Evolutionary conservation across 2,113 vertebrate genomes (phyloP).

Genomic region (Grammomys surdaster): DNA sequence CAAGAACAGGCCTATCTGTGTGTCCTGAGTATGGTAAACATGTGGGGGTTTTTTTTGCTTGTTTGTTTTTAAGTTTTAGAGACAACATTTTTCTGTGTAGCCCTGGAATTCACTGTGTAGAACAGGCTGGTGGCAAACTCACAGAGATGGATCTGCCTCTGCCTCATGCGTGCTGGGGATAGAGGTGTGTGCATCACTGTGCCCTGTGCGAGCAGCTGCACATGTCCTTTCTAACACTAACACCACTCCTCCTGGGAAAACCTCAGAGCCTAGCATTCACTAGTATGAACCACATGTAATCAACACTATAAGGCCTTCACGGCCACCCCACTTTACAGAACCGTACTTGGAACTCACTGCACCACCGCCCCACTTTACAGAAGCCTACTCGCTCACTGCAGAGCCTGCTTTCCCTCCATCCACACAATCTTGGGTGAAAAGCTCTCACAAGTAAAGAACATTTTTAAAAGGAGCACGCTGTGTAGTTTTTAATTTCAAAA

Average conservation of each 20-base stretch:
- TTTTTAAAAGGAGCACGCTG: background rate
- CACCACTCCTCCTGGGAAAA: background rate
- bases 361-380: background rate
- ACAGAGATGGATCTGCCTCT: background rate
- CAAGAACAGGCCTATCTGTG: conserved; percentile 2
- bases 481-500: background rate
- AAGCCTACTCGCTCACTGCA: background rate
- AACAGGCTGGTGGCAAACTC: background rate
- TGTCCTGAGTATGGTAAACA: background rate
- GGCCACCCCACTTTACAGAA: background rate
- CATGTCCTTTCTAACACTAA: background rate
- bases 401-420: background rate
- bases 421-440: background rate
- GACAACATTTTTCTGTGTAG: background rate
- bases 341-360: background rate
- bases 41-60: background rate
- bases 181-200: background rate
- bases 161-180: background rate
- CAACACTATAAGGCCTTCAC: background rate
- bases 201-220: background rate
- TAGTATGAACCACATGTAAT: background rate
- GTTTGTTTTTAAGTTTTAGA: background rate
- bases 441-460: background rate
- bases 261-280: background rate
- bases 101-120: background rate